Conservation (phyloP, 2,888 invertebrate genomes). For the Lumbricus terrestris region DNA sequence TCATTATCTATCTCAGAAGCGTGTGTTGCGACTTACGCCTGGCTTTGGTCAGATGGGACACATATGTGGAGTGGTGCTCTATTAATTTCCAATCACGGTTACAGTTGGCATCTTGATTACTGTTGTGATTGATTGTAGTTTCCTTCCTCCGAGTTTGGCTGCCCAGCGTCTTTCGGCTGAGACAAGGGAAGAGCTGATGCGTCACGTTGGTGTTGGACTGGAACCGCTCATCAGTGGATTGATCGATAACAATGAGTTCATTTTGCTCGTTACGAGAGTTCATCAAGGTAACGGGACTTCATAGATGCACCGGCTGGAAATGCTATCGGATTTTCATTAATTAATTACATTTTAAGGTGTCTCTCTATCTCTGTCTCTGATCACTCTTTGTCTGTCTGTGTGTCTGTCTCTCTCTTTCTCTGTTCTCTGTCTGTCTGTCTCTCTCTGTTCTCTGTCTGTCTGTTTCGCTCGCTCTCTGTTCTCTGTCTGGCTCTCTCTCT, state of each 20-base stretch:
- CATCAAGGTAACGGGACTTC: background rate
- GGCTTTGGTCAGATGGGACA: no score
- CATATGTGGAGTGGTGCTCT: no score
- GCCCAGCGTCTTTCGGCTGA: background rate
- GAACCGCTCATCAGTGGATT: background rate
- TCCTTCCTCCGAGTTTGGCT: background rate
- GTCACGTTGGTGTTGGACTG: slow-evolving; percentile 3
- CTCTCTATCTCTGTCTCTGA: no score
- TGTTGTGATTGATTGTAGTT: background rate
- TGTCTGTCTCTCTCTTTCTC: no score
- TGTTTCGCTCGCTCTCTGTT: no score
- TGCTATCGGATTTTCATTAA: background rate
- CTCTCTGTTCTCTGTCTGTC: no score
- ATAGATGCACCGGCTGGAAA: background rate
- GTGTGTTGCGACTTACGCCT: no score
- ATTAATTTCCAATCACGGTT: background rate
- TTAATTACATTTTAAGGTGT: background rate
- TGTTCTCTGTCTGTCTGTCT: background rate
- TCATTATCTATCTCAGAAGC: no score
- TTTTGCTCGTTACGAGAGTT: background rate
- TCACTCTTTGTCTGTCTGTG: no score
- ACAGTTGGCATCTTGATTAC: no score
- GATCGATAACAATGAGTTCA: background rate
- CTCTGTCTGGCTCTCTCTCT: background rate
- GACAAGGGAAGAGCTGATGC: background rate